Evolutionary conservation across 2,113 vertebrate species (phyloP).

Genomic region (Lampris megalopsis): DNA sequence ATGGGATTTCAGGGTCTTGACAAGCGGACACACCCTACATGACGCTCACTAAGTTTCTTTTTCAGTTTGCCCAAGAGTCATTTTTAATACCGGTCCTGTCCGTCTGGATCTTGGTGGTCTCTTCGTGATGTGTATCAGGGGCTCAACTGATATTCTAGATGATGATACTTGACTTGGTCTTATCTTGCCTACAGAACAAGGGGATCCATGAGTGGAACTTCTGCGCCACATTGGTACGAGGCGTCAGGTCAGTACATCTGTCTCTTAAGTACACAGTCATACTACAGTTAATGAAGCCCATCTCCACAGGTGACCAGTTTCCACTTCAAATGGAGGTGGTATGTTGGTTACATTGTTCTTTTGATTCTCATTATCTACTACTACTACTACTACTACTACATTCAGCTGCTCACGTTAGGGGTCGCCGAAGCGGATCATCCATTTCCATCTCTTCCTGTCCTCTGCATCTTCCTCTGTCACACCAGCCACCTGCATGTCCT

Average conservation of each 20-base stretch:
- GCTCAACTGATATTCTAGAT: neutral
- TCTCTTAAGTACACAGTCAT: neutral
- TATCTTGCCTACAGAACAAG: conserved; percentile 79
- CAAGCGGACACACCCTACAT: too few species aligned
- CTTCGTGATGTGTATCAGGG: neutral
- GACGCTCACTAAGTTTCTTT: neutral
- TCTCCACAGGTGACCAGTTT: neutral
- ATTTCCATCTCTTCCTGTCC: too few species aligned
- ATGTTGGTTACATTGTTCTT: neutral
- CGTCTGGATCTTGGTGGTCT: neutral
- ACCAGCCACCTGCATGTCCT: too few species aligned
- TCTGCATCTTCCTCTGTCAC: too few species aligned
- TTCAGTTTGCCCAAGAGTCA: neutral
- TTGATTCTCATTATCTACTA: neutral
- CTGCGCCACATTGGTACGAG: conserved; percentile 89
- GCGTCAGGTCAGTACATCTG: conserved; percentile 83
- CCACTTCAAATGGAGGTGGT: neutral
- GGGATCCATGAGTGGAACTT: conserved; percentile 99
- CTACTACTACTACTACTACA: too few species aligned
- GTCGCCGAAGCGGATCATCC: too few species aligned
- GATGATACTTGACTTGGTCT: conserved; percentile 38
- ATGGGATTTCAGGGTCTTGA: too few species aligned
- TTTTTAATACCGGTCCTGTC: neutral
- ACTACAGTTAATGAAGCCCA: conserved; percentile 2
- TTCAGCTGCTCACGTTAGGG: too few species aligned